Conservation (phyloP, 2,888 invertebrate species). For the Amaurobius ferox region DNA sequence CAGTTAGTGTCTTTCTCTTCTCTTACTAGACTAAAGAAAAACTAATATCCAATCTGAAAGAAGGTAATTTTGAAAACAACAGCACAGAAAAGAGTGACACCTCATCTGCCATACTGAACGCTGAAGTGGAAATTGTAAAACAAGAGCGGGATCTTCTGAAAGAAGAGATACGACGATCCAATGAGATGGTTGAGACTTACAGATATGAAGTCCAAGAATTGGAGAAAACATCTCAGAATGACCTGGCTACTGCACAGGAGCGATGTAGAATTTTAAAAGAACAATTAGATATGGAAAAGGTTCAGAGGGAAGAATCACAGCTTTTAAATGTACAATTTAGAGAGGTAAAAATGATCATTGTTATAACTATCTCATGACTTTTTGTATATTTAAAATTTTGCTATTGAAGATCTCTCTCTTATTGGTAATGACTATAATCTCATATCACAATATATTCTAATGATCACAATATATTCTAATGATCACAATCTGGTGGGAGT, state of each 20-base stretch:
- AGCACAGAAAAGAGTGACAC: constrained; percentile 29
- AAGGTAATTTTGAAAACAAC: constrained; percentile 43
- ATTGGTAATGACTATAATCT: too few species aligned
- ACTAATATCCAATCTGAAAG: constrained; percentile 78
- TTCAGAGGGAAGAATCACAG: constrained; percentile 78
- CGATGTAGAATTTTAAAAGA: constrained; percentile 79
- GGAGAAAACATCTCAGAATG: constrained; percentile 79
- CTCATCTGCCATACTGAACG: constrained; percentile 28
- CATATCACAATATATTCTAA: too few species aligned
- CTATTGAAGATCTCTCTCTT: too few species aligned
- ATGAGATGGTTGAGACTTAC: constrained; percentile 78
- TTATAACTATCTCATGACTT: too few species aligned
- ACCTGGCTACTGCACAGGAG: constrained; percentile 78
- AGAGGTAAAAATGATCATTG: constrained; percentile 78
- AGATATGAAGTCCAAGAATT: constrained; percentile 80
- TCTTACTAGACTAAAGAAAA: constrained; percentile 77
- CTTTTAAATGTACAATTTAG: constrained; percentile 78
- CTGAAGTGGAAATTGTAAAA: constrained; percentile 82
- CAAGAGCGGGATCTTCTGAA: constrained; percentile 81
- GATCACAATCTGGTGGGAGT: too few species aligned
- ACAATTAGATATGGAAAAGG: constrained; percentile 78
- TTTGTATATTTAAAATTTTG: too few species aligned
- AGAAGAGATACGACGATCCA: constrained; percentile 81
- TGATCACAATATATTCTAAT: too few species aligned
- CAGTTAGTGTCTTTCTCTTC: not conserved